phyloP scores from a whole-genome alignment of 2,888 invertebrate genomes.

The Eucera pruinosa region DNA sequence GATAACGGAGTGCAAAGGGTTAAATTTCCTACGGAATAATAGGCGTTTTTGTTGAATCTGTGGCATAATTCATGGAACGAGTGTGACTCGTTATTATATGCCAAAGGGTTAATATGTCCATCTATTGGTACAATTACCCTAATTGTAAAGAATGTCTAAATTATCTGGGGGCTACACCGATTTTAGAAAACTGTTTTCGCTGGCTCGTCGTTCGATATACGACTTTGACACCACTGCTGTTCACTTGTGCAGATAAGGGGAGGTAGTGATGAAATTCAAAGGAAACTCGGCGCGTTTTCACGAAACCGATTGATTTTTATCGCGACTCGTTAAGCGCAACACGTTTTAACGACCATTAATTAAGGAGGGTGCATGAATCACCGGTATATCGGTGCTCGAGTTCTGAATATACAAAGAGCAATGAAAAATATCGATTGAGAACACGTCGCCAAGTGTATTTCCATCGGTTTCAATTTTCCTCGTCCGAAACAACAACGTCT shows the following conservation, averaged over 20 bases:
- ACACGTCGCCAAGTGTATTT: constrained; percentile 10
- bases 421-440: constrained; percentile 24
- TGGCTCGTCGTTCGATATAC: too few relatives aligned
- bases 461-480: constrained; percentile 17
- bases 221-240: too few relatives aligned
- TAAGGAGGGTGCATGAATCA: constrained; percentile 21
- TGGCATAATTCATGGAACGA: too few relatives aligned
- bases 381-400: constrained; percentile 12
- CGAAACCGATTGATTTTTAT: constrained; percentile 28
- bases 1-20: too few relatives aligned
- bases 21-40: too few relatives aligned
- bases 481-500: neutral
- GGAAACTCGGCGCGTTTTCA: constrained; percentile 1
- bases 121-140: too few relatives aligned
- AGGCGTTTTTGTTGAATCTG: too few relatives aligned
- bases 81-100: too few relatives aligned
- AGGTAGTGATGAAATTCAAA: neutral
- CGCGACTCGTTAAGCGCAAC: constrained; percentile 19
- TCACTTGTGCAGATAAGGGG: neutral
- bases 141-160: too few relatives aligned
- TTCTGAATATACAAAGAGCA: constrained; percentile 28
- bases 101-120: too few relatives aligned
- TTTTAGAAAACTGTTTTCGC: too few relatives aligned
- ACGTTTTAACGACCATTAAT: constrained; percentile 30
- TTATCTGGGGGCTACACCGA: too few relatives aligned